Evolutionary conservation across 2,797 vertebrate species (phyloP).

Genomic region (Myioborus melanocephalus): DNA sequence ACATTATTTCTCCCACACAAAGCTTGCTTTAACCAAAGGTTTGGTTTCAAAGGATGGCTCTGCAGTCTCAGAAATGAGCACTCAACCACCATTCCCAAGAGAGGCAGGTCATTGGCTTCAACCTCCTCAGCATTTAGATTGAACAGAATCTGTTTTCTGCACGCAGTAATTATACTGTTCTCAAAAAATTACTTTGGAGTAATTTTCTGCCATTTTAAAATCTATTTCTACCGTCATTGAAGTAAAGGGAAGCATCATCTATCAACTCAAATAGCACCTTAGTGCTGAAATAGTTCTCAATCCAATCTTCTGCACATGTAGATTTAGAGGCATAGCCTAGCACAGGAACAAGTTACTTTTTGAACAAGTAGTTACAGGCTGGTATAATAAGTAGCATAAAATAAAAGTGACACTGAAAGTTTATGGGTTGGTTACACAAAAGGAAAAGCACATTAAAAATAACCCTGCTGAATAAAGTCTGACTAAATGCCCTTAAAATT

Average conservation of each 20-base stretch:
- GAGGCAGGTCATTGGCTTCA: not conserved
- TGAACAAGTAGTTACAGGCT: not conserved
- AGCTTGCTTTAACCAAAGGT: not conserved
- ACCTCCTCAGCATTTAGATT: not conserved
- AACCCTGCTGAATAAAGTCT: not conserved
- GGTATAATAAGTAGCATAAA: not conserved
- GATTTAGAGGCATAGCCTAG: not conserved
- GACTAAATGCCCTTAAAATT: not conserved
- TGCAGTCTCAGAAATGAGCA: not conserved
- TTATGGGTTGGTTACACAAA: not conserved
- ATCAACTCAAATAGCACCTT: not conserved
- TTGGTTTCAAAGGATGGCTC: not conserved
- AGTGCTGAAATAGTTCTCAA: not conserved
- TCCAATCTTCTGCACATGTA: not conserved
- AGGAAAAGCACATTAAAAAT: not conserved
- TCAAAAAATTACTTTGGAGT: not conserved
- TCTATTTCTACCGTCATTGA: not conserved
- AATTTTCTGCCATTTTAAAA: not conserved
- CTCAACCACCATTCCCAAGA: not conserved
- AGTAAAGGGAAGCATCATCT: not conserved
- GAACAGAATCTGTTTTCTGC: not conserved
- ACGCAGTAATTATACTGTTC: not conserved
- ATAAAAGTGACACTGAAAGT: not conserved
- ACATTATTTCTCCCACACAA: not conserved
- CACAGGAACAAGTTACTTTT: not conserved